phyloP scores from a whole-genome alignment of 2,888 invertebrate species.

The Polylopha cassiicola region DNA sequence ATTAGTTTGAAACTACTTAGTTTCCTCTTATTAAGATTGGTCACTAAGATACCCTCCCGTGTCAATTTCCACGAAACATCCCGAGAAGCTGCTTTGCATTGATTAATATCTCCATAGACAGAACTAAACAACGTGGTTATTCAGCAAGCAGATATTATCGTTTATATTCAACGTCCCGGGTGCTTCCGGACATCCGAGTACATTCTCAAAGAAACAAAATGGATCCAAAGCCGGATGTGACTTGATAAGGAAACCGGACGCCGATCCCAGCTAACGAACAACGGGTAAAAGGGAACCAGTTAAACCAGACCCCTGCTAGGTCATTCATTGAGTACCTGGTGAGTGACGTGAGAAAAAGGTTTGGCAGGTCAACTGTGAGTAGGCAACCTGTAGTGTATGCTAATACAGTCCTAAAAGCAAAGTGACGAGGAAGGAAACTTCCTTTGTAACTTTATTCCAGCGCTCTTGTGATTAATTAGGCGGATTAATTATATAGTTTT shows the following conservation, averaged over 20 bases:
- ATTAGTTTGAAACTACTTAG: no score
- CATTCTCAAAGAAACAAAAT: slow-evolving; percentile 60
- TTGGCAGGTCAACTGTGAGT: slow-evolving; percentile 30
- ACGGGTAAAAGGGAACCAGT: slow-evolving; percentile 47
- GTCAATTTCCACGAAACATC: no score
- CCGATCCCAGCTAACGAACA: slow-evolving; percentile 61
- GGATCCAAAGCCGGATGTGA: slow-evolving; percentile 49
- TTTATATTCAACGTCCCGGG: slow-evolving; percentile 20
- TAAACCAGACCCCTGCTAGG: slow-evolving; percentile 31
- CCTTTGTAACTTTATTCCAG: slow-evolving; percentile 15
- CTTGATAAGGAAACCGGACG: slow-evolving; percentile 66
- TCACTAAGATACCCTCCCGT: no score
- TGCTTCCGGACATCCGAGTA: slow-evolving; percentile 41
- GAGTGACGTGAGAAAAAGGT: slow-evolving; percentile 18
- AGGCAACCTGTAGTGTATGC: slow-evolving; percentile 28
- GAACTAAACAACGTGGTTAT: slow-evolving; percentile 6
- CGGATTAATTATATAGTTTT: slow-evolving; percentile 4
- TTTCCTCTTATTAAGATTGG: no score
- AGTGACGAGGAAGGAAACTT: slow-evolving; percentile 10
- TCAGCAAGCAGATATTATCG: slow-evolving; percentile 8
- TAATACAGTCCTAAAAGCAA: slow-evolving; percentile 19
- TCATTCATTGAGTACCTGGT: slow-evolving; percentile 15
- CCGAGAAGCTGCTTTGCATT: background rate
- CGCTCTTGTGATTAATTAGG: slow-evolving; percentile 14
- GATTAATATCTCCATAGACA: slow-evolving; percentile 6